Base-by-base conservation (phyloP, 1,140 invertebrate genomes). In the Sitophilus oryzae region DNA sequence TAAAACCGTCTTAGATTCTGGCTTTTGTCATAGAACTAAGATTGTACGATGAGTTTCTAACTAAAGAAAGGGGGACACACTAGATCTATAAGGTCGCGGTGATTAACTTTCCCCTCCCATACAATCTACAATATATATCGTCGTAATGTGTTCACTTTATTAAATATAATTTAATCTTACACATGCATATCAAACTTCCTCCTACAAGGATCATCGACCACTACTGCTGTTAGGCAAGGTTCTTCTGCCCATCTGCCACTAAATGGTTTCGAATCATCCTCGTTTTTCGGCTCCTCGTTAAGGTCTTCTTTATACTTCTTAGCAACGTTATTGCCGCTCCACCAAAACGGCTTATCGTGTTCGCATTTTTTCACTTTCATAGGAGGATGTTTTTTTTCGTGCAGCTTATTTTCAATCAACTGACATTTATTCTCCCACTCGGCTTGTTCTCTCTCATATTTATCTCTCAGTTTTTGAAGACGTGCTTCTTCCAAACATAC, bases 401-500 rank as follows among this genome's bases (percentile, higher is more conserved):
- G 48, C 30, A 58, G 45, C 40, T 61, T 60, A 6, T 46, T 50
- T 18, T 49, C 44, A 10, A 52, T 15, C 3, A 15, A 52, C 18
- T 46, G 35, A 16, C 48, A 53, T 6, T 44, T 15, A 34, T 15
- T 35, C 38, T 60, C 54, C 11, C 40, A 48, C 34, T 43, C 36
- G 16, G 30, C 41, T 20, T 65, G 47, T 11, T 62, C 62, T 19
- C 25, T 47, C 34, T 64, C 58, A 11, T 36, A 44, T 34, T 74
- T 73, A 9, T 61, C 59, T 20, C 71, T 63, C 21, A 74, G 69
- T 21, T 70, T 73, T 45, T 71, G 69, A 1, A 57, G 47, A 11
- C 73, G 65, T 9, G 65, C 60, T 6, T 68, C 69, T 36, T 68
- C 69, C n/a, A 75, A 65, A 52, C 74, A 77, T 46, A 76, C 75